phyloP scores from a whole-genome alignment of 2,797 vertebrate species.

The Pseudochirops corinnae region DNA sequence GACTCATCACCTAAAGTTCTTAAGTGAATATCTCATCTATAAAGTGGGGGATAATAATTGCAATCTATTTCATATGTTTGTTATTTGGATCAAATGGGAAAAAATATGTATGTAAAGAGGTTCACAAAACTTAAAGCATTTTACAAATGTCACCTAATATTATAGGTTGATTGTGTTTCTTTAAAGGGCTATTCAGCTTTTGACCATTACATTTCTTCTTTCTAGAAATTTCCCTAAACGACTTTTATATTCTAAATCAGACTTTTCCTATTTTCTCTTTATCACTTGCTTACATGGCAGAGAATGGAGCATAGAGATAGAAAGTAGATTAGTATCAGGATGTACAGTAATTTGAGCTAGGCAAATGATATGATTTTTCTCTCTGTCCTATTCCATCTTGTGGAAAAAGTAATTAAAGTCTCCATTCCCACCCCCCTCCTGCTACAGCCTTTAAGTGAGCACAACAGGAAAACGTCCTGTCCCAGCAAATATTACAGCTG shows the following conservation, averaged over 20 bases:
- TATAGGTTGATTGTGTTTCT: background rate
- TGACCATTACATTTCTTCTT: slow-evolving; percentile 28
- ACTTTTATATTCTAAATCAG: slow-evolving; percentile 33
- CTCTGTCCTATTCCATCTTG: slow-evolving; percentile 50
- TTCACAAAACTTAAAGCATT: background rate
- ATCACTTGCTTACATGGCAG: slow-evolving; percentile 11
- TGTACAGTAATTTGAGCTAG: slow-evolving; percentile 45
- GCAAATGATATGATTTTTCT: slow-evolving; percentile 53
- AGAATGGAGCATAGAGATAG: background rate
- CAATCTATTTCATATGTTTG: background rate
- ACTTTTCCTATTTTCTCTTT: slow-evolving; percentile 5
- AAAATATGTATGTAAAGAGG: background rate
- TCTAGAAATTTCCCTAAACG: background rate
- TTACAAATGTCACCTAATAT: background rate
- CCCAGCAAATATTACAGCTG: slow-evolving; percentile 50
- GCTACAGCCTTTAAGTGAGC: slow-evolving; percentile 65
- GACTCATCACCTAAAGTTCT: background rate
- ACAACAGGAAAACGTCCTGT: slow-evolving; percentile 63
- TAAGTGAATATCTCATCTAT: background rate
- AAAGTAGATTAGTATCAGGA: slow-evolving; percentile 32
- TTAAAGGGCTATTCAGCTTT: background rate
- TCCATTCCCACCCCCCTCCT: background rate
- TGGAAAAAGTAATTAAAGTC: slow-evolving; percentile 73
- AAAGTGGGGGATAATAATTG: background rate
- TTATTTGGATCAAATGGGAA: background rate